Percentiles rank a stretch among this genome's conserved stretches.
Conservation (phyloP, 2,888 invertebrate species). For the Apamea monoglypha region DNA sequence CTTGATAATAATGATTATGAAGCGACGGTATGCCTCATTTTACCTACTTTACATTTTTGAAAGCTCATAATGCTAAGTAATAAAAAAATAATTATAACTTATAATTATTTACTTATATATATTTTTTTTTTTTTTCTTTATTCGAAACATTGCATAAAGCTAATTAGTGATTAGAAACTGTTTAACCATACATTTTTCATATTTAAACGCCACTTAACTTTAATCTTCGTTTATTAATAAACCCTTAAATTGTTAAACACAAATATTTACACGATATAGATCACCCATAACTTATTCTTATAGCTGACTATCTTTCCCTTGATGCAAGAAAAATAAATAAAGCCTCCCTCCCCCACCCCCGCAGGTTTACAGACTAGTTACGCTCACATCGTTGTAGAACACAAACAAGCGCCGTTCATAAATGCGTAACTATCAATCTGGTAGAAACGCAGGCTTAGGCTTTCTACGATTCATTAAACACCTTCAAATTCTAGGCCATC, state of each 20-base stretch:
- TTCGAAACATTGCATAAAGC: too few relatives aligned
- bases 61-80: background rate
- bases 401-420: constrained; percentile 59
- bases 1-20: background rate
- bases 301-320: constrained; percentile 18
- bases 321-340: constrained; percentile 52
- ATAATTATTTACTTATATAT: too few relatives aligned
- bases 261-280: constrained; percentile 20
- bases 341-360: constrained; percentile 26
- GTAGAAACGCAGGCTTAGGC: constrained; percentile 12
- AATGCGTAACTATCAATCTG: constrained; percentile 56
- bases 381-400: constrained; percentile 50
- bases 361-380: constrained; percentile 46
- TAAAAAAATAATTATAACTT: too few relatives aligned
- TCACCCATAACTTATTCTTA: constrained; percentile 21
- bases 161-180: too few relatives aligned
- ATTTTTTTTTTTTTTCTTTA: too few relatives aligned
- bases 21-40: background rate
- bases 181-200: too few relatives aligned
- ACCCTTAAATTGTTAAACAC: background rate
- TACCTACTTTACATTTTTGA: background rate
- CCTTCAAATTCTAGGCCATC: constrained; percentile 41
- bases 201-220: too few relatives aligned
- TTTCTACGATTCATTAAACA: constrained; percentile 44
- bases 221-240: too few relatives aligned